phyloP scores from a whole-genome alignment of 2,797 vertebrate species.

The Delichon dasypus region DNA sequence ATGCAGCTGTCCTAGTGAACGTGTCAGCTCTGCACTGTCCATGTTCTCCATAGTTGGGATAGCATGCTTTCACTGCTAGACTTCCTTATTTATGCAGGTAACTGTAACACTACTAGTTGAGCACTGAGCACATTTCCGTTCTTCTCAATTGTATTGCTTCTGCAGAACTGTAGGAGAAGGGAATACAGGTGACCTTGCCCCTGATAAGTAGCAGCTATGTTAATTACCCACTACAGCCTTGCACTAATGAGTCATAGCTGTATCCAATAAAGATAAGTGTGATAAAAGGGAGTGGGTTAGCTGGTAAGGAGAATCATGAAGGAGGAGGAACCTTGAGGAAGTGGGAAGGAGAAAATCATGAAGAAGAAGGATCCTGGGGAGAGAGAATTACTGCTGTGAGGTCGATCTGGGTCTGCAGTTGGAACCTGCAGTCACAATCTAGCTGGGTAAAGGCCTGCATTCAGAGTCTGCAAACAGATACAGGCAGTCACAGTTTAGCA shows the following conservation, averaged over 20 bases:
- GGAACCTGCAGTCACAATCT: background rate
- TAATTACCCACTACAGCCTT: background rate
- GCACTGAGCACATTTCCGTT: background rate
- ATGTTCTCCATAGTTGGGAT: background rate
- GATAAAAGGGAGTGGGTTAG: background rate
- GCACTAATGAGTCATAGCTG: background rate
- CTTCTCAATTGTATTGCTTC: background rate
- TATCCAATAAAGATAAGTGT: background rate
- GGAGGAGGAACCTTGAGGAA: background rate
- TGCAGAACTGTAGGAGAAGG: background rate
- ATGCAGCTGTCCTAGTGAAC: background rate
- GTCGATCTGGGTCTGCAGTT: background rate
- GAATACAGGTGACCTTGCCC: background rate
- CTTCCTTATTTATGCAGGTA: background rate
- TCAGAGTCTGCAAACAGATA: background rate
- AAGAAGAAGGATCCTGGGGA: background rate
- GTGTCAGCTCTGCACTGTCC: background rate
- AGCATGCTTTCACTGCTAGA: background rate
- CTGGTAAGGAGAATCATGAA: background rate
- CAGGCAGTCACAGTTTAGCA: background rate
- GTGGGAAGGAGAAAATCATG: background rate
- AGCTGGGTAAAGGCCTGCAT: background rate
- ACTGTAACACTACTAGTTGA: rapidly evolving
- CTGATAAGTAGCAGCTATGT: background rate
- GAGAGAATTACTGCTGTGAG: background rate